phyloP scores from a whole-genome alignment of 2,888 invertebrate species.

The Ennomos fuscantarius region DNA sequence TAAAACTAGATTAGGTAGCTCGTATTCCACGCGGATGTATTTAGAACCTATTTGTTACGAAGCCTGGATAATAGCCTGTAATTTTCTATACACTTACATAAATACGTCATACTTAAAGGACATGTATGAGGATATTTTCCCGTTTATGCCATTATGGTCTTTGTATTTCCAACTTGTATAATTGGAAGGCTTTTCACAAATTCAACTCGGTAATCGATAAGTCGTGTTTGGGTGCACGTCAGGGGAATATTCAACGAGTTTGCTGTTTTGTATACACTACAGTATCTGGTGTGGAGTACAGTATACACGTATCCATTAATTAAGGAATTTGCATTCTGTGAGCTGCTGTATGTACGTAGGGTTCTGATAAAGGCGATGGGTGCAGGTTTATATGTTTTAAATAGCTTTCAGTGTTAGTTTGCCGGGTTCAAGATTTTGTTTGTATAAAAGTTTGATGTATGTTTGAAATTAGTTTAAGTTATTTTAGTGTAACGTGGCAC shows the following conservation, averaged over 20 bases:
- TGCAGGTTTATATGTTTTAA: slow-evolving; percentile 17
- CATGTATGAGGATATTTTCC: slow-evolving; percentile 13
- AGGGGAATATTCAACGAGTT: slow-evolving; percentile 27
- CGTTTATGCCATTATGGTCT: slow-evolving; percentile 16
- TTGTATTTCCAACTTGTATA: slow-evolving; percentile 22
- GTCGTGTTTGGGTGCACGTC: slow-evolving; percentile 62
- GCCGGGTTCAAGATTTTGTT: no score
- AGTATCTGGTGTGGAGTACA: slow-evolving; percentile 38
- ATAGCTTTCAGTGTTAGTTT: slow-evolving; percentile 25
- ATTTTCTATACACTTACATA: slow-evolving; percentile 12
- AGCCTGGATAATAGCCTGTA: slow-evolving; percentile 16
- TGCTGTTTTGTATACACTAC: slow-evolving; percentile 24
- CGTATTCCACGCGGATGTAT: slow-evolving; percentile 14
- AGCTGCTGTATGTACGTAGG: slow-evolving; percentile 34
- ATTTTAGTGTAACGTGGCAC: not conserved
- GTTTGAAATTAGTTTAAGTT: not conserved
- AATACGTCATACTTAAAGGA: slow-evolving; percentile 9
- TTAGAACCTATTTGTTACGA: slow-evolving; percentile 22
- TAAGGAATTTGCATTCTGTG: slow-evolving; percentile 56
- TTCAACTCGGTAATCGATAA: slow-evolving; percentile 69
- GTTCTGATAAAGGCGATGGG: slow-evolving; percentile 18
- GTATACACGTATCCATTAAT: slow-evolving; percentile 47
- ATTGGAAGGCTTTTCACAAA: slow-evolving; percentile 47
- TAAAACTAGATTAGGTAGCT: slow-evolving; percentile 19
- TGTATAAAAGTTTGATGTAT: not conserved